Percentiles rank a stretch among this genome's conserved stretches.
phyloP scores from a whole-genome alignment of 2,888 invertebrate species.

The Acronicta psi region DNA sequence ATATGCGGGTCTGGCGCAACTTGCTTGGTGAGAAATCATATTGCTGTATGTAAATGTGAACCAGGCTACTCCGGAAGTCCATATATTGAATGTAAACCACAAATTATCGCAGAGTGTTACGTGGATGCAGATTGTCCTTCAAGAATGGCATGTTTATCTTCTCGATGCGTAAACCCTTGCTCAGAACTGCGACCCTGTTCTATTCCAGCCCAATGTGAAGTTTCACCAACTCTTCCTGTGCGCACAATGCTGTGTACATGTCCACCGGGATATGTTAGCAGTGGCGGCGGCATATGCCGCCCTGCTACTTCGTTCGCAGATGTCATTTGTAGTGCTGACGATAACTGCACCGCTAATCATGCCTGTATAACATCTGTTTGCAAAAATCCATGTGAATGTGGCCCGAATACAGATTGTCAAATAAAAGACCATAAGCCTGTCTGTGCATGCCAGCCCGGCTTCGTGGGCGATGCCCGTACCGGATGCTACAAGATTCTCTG shows the following conservation, averaged over 20 bases:
- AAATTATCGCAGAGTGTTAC: slow-evolving; percentile 93
- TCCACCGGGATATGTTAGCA: slow-evolving; percentile 95
- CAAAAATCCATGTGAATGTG: slow-evolving; percentile 95
- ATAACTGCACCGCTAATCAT: slow-evolving; percentile 93
- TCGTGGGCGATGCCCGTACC: slow-evolving; percentile 95
- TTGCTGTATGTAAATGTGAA: slow-evolving; percentile 95
- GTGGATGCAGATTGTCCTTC: slow-evolving; percentile 95
- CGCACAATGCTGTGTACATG: slow-evolving; percentile 97
- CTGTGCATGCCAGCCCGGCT: slow-evolving; percentile 95
- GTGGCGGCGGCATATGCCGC: slow-evolving; percentile 94
- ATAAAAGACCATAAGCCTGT: slow-evolving; percentile 96
- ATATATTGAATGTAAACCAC: slow-evolving; percentile 93
- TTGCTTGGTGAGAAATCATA: slow-evolving; percentile 94
- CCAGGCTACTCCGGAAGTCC: slow-evolving; percentile 93
- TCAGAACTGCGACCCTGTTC: slow-evolving; percentile 93
- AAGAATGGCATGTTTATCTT: slow-evolving; percentile 93
- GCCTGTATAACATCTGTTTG: slow-evolving; percentile 95
- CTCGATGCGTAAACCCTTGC: slow-evolving; percentile 95
- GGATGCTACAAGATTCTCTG: slow-evolving; percentile 94
- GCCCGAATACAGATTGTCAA: slow-evolving; percentile 94
- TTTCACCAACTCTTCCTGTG: slow-evolving; percentile 94
- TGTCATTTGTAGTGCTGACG: slow-evolving; percentile 92
- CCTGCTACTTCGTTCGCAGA: slow-evolving; percentile 91
- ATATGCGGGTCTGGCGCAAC: slow-evolving; percentile 94
- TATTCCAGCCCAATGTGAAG: slow-evolving; percentile 94